A percentile compares a stretch with the other conserved stretches of the same genome.
phyloP scores from a whole-genome alignment of 92 coral and sea anemone genomes.

The Porites lobata region DNA sequence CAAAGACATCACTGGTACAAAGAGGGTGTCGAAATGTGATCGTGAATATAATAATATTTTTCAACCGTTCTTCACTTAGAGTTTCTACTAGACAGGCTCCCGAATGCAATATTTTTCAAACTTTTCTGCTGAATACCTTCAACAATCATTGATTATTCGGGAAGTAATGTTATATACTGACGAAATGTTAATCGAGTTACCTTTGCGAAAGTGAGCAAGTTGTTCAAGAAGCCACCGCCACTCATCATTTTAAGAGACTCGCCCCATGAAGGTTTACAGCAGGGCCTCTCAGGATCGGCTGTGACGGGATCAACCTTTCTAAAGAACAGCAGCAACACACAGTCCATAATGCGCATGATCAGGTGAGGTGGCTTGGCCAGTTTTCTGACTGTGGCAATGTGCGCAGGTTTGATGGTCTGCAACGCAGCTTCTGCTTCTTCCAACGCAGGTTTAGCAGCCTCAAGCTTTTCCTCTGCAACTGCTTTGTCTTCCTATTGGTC shows the following conservation, averaged over 20 bases:
- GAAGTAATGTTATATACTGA: no score
- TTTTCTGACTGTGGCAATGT: constrained; percentile 97
- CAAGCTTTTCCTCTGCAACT: constrained; percentile 91
- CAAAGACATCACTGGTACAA: no score
- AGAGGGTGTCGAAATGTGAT: no score
- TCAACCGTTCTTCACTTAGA: no score
- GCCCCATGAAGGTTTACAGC: constrained; percentile 95
- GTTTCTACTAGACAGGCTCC: no score
- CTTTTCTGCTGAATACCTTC: no score
- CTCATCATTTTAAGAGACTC: constrained; percentile 91
- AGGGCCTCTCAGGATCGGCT: constrained; percentile 89
- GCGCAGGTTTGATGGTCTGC: constrained; percentile 99
- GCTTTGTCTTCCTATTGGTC: constrained; percentile 87
- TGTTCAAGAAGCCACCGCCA: constrained; percentile 91
- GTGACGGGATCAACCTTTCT: constrained; percentile 77
- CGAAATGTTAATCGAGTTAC: constrained; percentile 27
- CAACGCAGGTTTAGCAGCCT: constrained; percentile 98
- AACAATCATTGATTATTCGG: no score
- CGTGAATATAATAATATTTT: no score
- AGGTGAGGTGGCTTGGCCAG: constrained; percentile 99
- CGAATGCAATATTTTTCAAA: no score
- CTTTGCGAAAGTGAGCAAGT: constrained; percentile 88
- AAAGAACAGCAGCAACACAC: constrained; percentile 89
- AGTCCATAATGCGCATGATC: constrained; percentile 99
- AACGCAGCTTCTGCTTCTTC: constrained; percentile 98